phyloP scores from a whole-genome alignment of 2,888 invertebrate genomes.

The Nycteola revayana region DNA sequence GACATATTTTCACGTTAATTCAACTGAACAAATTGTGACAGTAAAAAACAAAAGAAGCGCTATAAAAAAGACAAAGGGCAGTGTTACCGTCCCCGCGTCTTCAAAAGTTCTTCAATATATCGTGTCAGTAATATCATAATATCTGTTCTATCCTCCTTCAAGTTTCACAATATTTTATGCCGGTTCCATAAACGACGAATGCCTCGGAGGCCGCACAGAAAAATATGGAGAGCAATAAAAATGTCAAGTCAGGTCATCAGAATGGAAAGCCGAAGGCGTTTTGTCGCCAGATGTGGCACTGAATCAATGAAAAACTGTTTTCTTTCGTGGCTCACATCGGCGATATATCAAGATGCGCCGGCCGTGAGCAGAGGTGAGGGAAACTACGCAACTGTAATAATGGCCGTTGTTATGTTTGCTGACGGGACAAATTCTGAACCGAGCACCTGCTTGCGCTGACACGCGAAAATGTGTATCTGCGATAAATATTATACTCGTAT shows the following conservation, averaged over 20 bases:
- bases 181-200: conserved; percentile 60
- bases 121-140: conserved; percentile 65
- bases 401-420: conserved; percentile 60
- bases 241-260: conserved; percentile 82
- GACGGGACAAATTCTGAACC: conserved; percentile 63
- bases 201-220: conserved; percentile 67
- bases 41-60: conserved; percentile 43
- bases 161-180: conserved; percentile 75
- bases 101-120: conserved; percentile 63
- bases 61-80: conserved; percentile 41
- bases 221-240: conserved; percentile 80
- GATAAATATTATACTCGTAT: conserved; percentile 39
- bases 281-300: conserved; percentile 78
- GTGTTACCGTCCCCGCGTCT: conserved; percentile 38
- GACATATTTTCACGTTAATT: conserved; percentile 9
- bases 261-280: conserved; percentile 77
- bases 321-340: conserved; percentile 69
- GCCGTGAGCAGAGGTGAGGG: conserved; percentile 33
- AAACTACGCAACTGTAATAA: conserved; percentile 53
- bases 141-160: conserved; percentile 63
- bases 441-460: conserved; percentile 64
- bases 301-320: conserved; percentile 82
- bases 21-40: conserved; percentile 26
- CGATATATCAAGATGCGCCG: conserved; percentile 65
- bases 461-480: conserved; percentile 49